Base-by-base conservation (phyloP, 2,797 vertebrate species). In the Microtus obscurus region DNA sequence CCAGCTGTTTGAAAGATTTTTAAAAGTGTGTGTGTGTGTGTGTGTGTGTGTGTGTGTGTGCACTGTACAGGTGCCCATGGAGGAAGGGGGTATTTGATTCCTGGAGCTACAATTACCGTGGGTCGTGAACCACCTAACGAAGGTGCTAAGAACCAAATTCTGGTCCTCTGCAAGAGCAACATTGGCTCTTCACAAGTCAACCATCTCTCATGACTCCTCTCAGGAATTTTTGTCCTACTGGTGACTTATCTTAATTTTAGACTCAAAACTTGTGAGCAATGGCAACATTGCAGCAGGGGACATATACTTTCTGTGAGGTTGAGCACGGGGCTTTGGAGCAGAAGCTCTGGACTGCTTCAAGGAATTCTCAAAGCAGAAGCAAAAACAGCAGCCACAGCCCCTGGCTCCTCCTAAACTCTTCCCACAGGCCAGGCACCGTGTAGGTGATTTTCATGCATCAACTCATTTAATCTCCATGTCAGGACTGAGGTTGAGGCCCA, bases 391-490 rank as follows among this genome's bases (percentile, higher is more conserved):
- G 19, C 40, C 65, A 25, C 11, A 59, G 8, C 6, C 43, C 89
- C 45, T 40, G 25, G 23, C 31, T 29, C 31, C 81, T 85, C 56
- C 29, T 94, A 81, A 74, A 56, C 31, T 71, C 34, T 63, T 87
- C 59, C 40, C 7, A 7, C 12, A 29, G 40, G 56, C 53, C 65
- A 81, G 45, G 59, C n/a, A 73, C 53, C 3, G 2, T 5, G 34
- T 12, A 63, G 61, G 56, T 74, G 51, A 93, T 85, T 94, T 85
- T 93, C 63, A 82, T 53, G 59, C 21, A 43, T 59, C 34, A 76
- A 56, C 48, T 94, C 61, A 48, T 78, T 31, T 69, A 89, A 65
- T 61, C 88, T 37, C 87, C 51, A 56, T 25, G 31, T 77, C 95
- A 78, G 2, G 21, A 51, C 71, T 69, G 23, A 77, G 80, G 27